Base-by-base conservation (phyloP, 2,888 invertebrate genomes). In the Charanyca ferruginea region DNA sequence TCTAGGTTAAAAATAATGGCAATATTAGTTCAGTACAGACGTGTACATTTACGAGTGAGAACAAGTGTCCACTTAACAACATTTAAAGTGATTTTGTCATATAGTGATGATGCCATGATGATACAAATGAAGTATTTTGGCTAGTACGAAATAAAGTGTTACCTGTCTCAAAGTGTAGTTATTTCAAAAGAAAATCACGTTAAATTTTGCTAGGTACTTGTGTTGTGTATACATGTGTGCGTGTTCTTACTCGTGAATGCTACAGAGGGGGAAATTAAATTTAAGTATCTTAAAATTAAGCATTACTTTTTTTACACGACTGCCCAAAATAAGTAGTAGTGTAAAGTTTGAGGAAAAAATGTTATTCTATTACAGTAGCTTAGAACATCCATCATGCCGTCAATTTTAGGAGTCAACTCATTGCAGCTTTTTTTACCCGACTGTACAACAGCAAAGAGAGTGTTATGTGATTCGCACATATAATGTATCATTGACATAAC, bases 21-120 rank as follows among this genome's bases (percentile, higher is more conserved):
- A 73, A 68, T 79, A 72, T 61, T 70, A 80, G 73, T 38, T 47
- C 41, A 18, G 41, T 62, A 62, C 20, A 28, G 32, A 64, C 5
- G 2, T 78, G 67, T 68, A 63, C 51, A 68, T 13, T 38, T 1
- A 9, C 38, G 38, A 5, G 38, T 5, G 16, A 0, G 16, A 38
- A 38, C 38, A 16, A 5, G 38, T 38, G 16, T 16, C 3, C 3
- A 38, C 5, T 38, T 13, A 35, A 38, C 2, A 16, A 4, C 16
- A 5, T 38, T 38, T 16, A 11, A 25, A 32, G 32, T 11, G 32
- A 32, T 32, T 32, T 32, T 32, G 9, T 32, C 32, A 0, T 11
- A 32, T 11, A 32, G 1, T 11, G 9, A 11, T 32, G 9, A 32
- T 28, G 28, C 9, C 8, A 28, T 32, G 32, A 32, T 32, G 32